Evolutionary conservation across 2,888 invertebrate species (phyloP).

Genomic region (Tortricodes alternella): DNA sequence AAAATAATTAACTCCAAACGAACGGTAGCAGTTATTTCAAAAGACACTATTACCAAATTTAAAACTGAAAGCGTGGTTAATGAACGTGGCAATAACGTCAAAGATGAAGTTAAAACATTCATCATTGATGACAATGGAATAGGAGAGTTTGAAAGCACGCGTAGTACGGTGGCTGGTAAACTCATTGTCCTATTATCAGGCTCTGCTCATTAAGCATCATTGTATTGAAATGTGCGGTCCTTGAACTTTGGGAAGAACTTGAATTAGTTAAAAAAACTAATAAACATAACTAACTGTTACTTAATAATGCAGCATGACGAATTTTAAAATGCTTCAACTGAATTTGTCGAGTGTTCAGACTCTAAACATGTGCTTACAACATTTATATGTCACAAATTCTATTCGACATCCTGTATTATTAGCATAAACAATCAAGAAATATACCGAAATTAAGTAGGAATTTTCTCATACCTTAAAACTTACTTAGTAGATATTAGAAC

Average conservation of each 20-base stretch:
- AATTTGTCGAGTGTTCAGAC: no score
- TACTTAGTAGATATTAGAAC: no score
- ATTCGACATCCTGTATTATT: no score
- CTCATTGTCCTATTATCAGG: conserved; percentile 26
- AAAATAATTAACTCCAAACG: conserved; percentile 8
- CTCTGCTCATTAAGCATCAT: conserved; percentile 28
- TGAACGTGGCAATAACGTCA: conserved; percentile 25
- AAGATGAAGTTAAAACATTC: conserved; percentile 23
- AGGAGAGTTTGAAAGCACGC: conserved; percentile 17
- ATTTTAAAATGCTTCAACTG: not conserved
- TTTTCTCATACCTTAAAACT: no score
- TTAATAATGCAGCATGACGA: not conserved
- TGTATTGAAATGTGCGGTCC: conserved; percentile 30
- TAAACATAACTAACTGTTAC: not conserved
- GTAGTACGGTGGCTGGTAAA: conserved; percentile 30
- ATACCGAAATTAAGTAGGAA: no score
- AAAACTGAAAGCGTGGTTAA: conserved; percentile 25
- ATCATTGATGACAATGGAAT: conserved; percentile 27
- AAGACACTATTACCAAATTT: conserved; percentile 26
- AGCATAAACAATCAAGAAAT: no score
- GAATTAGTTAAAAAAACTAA: conserved; percentile 4
- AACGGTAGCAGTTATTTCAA: conserved; percentile 23
- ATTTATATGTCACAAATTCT: no score
- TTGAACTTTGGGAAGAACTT: conserved; percentile 18
- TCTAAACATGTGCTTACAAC: no score